Percentiles rank a stretch among this genome's conserved stretches.
Conservation (phyloP, 2,888 invertebrate species). For the Machimus rusticus region DNA sequence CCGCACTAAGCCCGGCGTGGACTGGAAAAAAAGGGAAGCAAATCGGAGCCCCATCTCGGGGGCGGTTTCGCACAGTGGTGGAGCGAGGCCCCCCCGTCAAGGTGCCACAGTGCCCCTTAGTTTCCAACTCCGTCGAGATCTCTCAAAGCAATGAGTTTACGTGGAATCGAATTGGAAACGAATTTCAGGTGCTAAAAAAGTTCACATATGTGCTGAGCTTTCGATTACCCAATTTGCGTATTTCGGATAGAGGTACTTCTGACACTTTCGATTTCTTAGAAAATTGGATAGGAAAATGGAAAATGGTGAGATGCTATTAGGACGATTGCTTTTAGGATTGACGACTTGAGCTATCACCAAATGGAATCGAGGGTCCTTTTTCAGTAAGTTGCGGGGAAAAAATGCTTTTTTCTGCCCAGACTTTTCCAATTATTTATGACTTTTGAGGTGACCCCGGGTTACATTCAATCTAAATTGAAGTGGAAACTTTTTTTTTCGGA, state of each 20-base stretch:
- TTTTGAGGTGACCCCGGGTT: constrained; percentile 36
- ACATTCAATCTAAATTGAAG: constrained; percentile 26
- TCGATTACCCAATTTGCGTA: constrained; percentile 41
- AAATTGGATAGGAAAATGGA: constrained; percentile 41
- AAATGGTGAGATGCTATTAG: constrained; percentile 40
- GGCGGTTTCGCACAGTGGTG: background rate
- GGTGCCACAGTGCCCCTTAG: background rate
- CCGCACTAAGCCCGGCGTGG: background rate
- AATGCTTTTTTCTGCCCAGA: constrained; percentile 32
- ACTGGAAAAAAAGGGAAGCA: background rate
- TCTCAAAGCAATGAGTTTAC: constrained; percentile 27
- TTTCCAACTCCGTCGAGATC: constrained; percentile 19
- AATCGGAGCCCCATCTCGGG: background rate
- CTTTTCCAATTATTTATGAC: constrained; percentile 41
- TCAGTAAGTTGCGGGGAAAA: constrained; percentile 1
- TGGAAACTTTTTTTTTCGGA: constrained; percentile 17
- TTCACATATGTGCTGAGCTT: constrained; percentile 41
- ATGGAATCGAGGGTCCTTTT: constrained; percentile 39
- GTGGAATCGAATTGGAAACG: constrained; percentile 39
- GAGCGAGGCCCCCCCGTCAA: background rate
- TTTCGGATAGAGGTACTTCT: constrained; percentile 37
- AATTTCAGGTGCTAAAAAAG: constrained; percentile 41
- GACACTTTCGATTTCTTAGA: constrained; percentile 40
- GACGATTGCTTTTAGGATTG: constrained; percentile 41
- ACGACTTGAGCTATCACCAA: constrained; percentile 41